phyloP scores from a whole-genome alignment of 2,888 invertebrate genomes.

The Morinoia aosen region DNA sequence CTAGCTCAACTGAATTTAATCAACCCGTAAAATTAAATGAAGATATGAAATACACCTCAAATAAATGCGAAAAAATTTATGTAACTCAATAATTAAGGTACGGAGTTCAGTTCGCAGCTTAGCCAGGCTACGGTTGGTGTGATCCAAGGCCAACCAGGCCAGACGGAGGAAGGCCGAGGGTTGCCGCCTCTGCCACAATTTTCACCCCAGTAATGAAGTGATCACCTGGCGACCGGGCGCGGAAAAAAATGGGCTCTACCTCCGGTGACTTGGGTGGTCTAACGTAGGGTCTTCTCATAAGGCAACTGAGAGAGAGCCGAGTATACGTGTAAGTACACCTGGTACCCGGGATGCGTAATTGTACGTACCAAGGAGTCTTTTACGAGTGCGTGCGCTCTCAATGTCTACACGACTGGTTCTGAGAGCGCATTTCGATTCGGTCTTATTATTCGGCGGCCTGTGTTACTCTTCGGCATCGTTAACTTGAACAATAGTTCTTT shows the following conservation, averaged over 20 bases:
- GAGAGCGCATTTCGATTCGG: neutral
- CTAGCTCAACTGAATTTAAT: neutral
- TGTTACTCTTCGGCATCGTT: neutral
- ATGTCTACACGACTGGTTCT: neutral
- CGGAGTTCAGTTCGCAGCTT: neutral
- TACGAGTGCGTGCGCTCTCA: conserved; percentile 2
- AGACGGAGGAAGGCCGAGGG: neutral
- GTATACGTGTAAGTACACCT: conserved; percentile 28
- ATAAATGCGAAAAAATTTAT: neutral
- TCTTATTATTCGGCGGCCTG: neutral
- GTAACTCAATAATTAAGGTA: neutral
- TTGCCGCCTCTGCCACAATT: conserved; percentile 32
- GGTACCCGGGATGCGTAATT: conserved; percentile 25
- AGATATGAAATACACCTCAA: neutral
- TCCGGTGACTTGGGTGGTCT: conserved; percentile 50
- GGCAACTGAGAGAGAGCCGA: neutral
- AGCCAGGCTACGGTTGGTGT: neutral
- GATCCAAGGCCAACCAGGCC: neutral
- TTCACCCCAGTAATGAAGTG: conserved; percentile 48
- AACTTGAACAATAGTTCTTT: neutral
- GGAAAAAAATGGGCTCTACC: conserved; percentile 25
- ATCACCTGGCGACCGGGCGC: conserved; percentile 49
- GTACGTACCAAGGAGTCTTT: conserved; percentile 10
- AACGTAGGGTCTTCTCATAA: neutral
- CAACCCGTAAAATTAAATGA: neutral